These are phyloP conservation scores for Acleris laterana DNA, from an alignment of 2,888 invertebrate genomes.

Conservation along the genomic window DNA sequence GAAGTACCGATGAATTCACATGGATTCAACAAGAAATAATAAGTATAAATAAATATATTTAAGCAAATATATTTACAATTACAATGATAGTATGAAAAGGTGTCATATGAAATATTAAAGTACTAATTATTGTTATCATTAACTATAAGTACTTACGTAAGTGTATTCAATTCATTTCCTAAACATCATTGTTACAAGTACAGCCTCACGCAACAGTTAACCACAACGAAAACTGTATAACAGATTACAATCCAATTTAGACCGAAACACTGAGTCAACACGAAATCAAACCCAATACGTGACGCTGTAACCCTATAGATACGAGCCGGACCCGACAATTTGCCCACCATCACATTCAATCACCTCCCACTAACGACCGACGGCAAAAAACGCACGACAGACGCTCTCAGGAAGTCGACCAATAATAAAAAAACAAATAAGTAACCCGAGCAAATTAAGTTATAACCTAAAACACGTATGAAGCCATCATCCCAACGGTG, in stretches of 20 bases:
- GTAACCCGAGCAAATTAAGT: slow-evolving; percentile 82
- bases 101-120: no score
- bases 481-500: slow-evolving; percentile 84
- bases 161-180: no score
- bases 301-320: slow-evolving; percentile 48
- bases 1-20: slow-evolving; percentile 1
- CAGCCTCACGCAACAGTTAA: slow-evolving; percentile 37
- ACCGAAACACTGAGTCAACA: slow-evolving; percentile 60
- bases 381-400: slow-evolving; percentile 77
- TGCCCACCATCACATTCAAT: slow-evolving; percentile 81
- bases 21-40: no score
- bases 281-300: slow-evolving; percentile 63
- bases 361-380: slow-evolving; percentile 77
- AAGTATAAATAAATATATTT: no score
- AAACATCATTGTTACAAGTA: not conserved
- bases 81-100: no score
- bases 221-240: slow-evolving; percentile 47
- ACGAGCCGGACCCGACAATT: slow-evolving; percentile 60
- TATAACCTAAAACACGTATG: slow-evolving; percentile 85
- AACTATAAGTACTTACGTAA: no score
- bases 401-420: slow-evolving; percentile 80
- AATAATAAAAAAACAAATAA: slow-evolving; percentile 83
- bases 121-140: no score
- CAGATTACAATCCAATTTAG: slow-evolving; percentile 65
- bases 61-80: no score